phyloP scores from a whole-genome alignment of 1,140 invertebrate species.

The Neotoxoptera formosana region DNA sequence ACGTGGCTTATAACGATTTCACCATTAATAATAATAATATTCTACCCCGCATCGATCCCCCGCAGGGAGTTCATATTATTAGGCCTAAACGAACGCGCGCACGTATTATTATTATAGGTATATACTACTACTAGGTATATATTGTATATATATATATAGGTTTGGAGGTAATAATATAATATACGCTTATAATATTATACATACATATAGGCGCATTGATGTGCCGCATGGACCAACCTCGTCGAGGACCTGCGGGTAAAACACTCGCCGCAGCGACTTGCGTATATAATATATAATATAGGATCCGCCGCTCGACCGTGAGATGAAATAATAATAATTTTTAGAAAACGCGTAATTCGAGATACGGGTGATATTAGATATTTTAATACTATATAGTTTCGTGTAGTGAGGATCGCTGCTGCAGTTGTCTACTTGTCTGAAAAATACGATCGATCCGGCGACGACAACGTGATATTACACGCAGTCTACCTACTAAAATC shows the following conservation, averaged over 20 bases:
- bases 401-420: not conserved
- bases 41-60: not conserved
- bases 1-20: slow-evolving; percentile 6
- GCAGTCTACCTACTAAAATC: too few relatives aligned
- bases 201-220: not conserved
- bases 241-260: not conserved
- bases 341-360: not conserved
- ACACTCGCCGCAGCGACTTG: not conserved
- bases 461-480: not conserved
- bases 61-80: slow-evolving; percentile 30
- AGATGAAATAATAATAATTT: not conserved
- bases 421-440: not conserved
- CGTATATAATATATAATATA: not conserved
- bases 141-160: not conserved
- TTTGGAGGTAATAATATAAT: not conserved
- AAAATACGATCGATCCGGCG: not conserved
- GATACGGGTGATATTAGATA: not conserved
- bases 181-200: not conserved
- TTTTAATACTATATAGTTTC: not conserved
- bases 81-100: not conserved
- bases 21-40: slow-evolving; percentile 46
- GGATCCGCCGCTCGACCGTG: not conserved
- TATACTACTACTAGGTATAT: not conserved
- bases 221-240: slow-evolving; percentile 1
- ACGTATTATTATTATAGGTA: not conserved